These are phyloP conservation scores for Poeciliopsis infans DNA, from an alignment of 2,797 vertebrate species.

Conservation along the genomic window DNA sequence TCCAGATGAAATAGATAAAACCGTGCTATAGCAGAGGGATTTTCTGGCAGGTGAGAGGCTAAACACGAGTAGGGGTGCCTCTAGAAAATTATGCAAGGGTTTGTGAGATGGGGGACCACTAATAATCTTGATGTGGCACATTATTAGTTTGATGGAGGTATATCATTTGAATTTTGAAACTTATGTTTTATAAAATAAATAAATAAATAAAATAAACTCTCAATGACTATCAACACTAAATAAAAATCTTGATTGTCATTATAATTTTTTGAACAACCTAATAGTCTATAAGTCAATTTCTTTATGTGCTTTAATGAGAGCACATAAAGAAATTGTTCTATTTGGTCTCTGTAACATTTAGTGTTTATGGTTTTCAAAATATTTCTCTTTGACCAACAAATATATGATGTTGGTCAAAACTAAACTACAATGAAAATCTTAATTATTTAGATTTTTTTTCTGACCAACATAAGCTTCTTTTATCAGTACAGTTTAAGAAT, in stretches of 20 bases:
- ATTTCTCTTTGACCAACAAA: neutral
- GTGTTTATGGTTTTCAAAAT: neutral
- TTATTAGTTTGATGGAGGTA: neutral
- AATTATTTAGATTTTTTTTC: neutral
- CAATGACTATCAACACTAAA: neutral
- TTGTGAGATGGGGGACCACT: neutral
- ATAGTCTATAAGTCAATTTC: neutral
- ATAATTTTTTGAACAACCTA: neutral
- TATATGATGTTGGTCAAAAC: neutral
- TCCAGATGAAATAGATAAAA: constrained; percentile 60
- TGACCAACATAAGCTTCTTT: neutral
- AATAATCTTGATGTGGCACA: neutral
- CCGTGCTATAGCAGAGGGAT: constrained; percentile 15
- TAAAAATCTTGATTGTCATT: neutral
- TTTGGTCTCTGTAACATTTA: neutral
- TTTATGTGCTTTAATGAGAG: neutral
- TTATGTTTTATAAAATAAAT: neutral
- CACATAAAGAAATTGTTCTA: neutral
- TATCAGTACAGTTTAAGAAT: neutral
- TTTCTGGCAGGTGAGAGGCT: constrained; percentile 30
- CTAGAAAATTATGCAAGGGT: neutral
- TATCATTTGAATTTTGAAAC: neutral
- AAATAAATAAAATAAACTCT: neutral
- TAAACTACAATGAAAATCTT: neutral
- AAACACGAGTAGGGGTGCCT: constrained; percentile 25